Evolutionary conservation across 2,888 invertebrate species (phyloP).

Genomic region (Onchidella celtica): DNA sequence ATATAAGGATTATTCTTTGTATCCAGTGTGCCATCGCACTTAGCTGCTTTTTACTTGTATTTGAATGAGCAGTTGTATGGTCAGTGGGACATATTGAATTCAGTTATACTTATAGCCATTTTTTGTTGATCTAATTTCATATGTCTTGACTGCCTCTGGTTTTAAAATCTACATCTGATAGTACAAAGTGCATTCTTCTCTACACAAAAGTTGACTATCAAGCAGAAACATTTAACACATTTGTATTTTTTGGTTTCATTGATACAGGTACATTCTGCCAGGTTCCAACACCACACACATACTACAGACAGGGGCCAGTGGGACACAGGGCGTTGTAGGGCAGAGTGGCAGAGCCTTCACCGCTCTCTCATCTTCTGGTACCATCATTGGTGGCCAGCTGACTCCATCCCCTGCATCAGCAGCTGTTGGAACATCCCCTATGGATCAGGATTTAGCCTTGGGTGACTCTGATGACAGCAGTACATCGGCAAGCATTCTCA

Average conservation of each 20-base stretch:
- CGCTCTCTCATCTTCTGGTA: slow-evolving; percentile 42
- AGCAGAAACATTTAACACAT: too few species aligned
- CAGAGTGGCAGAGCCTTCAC: slow-evolving; percentile 23
- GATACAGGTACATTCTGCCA: slow-evolving; percentile 39
- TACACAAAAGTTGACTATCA: too few species aligned
- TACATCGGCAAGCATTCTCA: background rate
- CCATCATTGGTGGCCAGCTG: slow-evolving; percentile 45
- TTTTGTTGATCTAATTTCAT: too few species aligned
- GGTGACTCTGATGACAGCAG: background rate
- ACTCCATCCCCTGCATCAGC: slow-evolving; percentile 21
- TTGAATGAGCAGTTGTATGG: background rate
- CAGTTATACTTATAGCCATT: too few species aligned
- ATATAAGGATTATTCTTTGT: background rate
- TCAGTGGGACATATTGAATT: background rate
- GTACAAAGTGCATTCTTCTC: too few species aligned
- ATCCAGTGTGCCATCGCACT: background rate
- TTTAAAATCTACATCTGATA: too few species aligned
- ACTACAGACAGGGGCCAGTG: slow-evolving; percentile 29
- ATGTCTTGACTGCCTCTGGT: too few species aligned
- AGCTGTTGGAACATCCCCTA: slow-evolving; percentile 8
- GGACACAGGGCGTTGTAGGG: background rate
- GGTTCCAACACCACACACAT: slow-evolving; percentile 43
- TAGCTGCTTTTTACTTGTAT: background rate
- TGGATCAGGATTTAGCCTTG: slow-evolving; percentile 10
- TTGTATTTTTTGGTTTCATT: background rate